These are phyloP conservation scores for Spheniscus mendiculus DNA, from an alignment of 2,113 vertebrate genomes.

Conservation along the genomic window DNA sequence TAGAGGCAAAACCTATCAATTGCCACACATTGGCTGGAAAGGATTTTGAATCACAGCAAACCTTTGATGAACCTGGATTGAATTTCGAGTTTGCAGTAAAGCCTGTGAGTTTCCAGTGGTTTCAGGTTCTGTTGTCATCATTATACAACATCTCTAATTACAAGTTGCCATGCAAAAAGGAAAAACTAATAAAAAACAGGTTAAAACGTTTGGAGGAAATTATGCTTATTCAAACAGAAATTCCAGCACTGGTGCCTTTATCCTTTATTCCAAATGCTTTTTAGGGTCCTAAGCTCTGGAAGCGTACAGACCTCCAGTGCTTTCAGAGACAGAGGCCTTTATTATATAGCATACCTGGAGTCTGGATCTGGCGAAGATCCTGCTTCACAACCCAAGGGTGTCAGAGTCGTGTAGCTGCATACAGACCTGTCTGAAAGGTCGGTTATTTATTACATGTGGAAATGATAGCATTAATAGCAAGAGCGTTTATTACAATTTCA, in stretches of 20 bases:
- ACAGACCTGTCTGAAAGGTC: not conserved
- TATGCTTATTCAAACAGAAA: not conserved
- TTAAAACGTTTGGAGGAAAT: not conserved
- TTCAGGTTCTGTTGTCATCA: constrained; percentile 19
- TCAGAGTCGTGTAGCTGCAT: not conserved
- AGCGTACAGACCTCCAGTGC: accelerated
- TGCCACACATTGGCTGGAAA: not conserved
- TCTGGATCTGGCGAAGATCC: not conserved
- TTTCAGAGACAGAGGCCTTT: not conserved
- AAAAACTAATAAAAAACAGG: not conserved
- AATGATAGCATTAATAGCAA: not conserved
- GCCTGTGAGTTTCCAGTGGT: constrained; percentile 3
- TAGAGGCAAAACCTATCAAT: not conserved
- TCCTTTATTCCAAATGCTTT: not conserved
- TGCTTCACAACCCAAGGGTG: not conserved
- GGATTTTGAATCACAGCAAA: constrained; percentile 55
- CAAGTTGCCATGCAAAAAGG: not conserved
- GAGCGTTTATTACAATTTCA: not conserved
- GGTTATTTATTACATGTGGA: not conserved
- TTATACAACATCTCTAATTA: constrained; percentile 8
- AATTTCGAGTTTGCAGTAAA: constrained; percentile 48
- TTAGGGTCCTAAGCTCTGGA: not conserved
- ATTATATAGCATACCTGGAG: not conserved
- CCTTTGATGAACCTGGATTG: constrained; percentile 18
- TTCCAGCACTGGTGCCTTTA: not conserved